Evolutionary conservation across 1,140 invertebrate genomes (phyloP).

Genomic region (Centruroides sculpturatus): DNA sequence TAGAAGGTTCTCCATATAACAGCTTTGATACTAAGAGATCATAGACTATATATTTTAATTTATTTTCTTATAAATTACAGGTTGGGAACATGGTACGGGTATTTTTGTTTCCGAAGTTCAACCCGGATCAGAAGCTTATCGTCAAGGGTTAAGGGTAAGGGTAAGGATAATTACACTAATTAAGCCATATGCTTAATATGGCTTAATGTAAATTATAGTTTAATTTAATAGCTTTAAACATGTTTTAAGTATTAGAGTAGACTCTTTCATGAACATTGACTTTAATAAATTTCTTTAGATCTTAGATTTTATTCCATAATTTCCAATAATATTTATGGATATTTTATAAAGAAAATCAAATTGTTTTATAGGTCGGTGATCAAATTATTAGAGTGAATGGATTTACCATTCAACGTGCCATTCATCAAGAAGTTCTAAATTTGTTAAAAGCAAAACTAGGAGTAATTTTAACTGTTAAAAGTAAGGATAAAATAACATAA

Average conservation of each 20-base stretch:
- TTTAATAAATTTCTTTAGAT: no score
- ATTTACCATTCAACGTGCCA: slow-evolving; percentile 28
- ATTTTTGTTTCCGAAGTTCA: slow-evolving; percentile 83
- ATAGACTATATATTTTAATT: background rate
- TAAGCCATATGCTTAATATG: no score
- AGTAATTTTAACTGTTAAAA: slow-evolving; percentile 20
- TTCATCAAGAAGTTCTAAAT: slow-evolving; percentile 21
- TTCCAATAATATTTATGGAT: no score
- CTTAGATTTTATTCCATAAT: no score
- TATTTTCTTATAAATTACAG: slow-evolving; percentile 24
- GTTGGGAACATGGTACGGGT: slow-evolving; percentile 77
- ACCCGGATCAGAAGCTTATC: slow-evolving; percentile 65
- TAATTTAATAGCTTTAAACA: no score
- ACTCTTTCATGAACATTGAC: no score
- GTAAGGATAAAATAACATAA: slow-evolving; percentile 1
- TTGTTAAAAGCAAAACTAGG: slow-evolving; percentile 17
- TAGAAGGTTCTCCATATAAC: background rate
- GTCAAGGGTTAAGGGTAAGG: slow-evolving; percentile 74
- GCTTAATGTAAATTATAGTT: no score
- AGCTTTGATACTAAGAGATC: background rate
- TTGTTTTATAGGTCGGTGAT: slow-evolving; percentile 60
- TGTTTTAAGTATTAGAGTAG: no score
- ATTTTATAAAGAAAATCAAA: no score
- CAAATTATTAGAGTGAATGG: slow-evolving; percentile 86
- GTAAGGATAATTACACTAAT: no score